These are phyloP conservation scores for Agrochola circellaris DNA, from an alignment of 2,888 invertebrate genomes.

Conservation along the genomic window DNA sequence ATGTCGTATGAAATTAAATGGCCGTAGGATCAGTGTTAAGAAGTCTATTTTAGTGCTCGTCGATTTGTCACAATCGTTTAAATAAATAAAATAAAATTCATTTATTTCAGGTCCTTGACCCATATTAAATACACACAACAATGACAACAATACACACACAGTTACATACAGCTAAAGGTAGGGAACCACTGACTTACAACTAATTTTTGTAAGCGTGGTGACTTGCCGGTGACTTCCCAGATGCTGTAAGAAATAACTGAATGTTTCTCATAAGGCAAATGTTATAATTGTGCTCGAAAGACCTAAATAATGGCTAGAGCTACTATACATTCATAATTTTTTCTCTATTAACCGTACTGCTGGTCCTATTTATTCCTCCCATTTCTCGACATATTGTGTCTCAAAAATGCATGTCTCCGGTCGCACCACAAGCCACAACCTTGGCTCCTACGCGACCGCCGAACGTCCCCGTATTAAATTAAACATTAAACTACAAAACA, in stretches of 20 bases:
- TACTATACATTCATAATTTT: background rate
- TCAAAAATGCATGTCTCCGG: conserved; percentile 56
- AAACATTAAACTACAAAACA: conserved; percentile 41
- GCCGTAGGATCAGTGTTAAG: conserved; percentile 25
- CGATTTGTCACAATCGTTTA: background rate
- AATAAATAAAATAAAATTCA: too few species aligned
- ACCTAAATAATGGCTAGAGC: background rate
- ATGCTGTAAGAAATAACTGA: background rate
- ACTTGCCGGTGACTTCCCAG: background rate
- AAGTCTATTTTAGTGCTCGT: background rate
- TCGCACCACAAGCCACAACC: conserved; percentile 57
- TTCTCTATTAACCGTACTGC: too few species aligned
- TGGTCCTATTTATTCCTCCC: background rate
- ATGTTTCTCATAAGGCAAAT: background rate
- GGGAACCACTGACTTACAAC: background rate
- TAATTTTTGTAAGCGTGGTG: too few species aligned
- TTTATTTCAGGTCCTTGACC: too few species aligned
- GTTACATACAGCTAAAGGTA: too few species aligned
- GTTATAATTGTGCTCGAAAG: background rate
- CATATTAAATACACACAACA: too few species aligned
- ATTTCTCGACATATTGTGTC: background rate
- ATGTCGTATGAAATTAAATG: conserved; percentile 14
- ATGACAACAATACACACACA: too few species aligned
- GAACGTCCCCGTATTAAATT: conserved; percentile 54
- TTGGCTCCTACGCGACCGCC: conserved; percentile 49